Percentiles rank a stretch among this genome's conserved stretches.
Evolutionary conservation across 2,113 vertebrate species (phyloP).

Genomic region (Thomomys bottae): DNA sequence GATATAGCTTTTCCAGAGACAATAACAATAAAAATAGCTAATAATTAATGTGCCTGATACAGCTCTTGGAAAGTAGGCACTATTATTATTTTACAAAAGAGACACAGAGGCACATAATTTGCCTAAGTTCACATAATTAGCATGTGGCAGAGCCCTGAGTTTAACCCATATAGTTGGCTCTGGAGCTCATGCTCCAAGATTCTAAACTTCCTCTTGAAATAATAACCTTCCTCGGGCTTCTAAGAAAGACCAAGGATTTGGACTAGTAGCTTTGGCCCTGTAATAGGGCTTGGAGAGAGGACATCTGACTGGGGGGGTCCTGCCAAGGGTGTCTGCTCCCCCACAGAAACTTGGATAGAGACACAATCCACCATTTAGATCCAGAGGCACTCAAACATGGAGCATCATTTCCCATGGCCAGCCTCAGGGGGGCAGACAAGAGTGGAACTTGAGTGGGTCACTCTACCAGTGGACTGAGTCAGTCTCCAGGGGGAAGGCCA

Average conservation of each 20-base stretch:
- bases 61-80: conserved; percentile 3
- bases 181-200: background rate
- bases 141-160: background rate
- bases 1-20: conserved; percentile 23
- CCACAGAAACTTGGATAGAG: background rate
- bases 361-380: background rate
- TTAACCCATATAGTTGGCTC: conserved; percentile 12
- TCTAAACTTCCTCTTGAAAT: background rate
- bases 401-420: conserved; percentile 20
- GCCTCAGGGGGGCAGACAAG: background rate
- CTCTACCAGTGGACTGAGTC: background rate
- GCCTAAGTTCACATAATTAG: background rate
- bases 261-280: background rate
- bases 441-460: background rate
- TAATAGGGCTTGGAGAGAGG: background rate
- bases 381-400: background rate
- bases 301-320: background rate
- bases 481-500: background rate
- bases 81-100: conserved; percentile 19
- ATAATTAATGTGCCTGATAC: background rate
- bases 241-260: background rate
- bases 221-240: background rate
- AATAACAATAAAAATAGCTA: background rate
- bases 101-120: conserved; percentile 8
- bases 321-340: background rate